Base-by-base conservation (phyloP, 53 echinoderm and acorn worm species). In the Holothuria leucospilota region DNA sequence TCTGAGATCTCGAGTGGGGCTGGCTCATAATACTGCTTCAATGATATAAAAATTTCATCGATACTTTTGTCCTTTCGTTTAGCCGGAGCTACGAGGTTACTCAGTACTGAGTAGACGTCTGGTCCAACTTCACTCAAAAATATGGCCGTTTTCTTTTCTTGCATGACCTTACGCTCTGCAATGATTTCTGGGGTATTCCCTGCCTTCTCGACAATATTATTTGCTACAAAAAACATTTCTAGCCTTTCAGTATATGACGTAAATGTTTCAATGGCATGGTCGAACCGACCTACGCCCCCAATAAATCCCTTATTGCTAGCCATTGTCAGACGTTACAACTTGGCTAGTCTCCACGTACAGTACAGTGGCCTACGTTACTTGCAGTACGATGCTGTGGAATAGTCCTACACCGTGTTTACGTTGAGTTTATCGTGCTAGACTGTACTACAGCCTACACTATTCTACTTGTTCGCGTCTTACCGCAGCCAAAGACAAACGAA, bases 201-300 rank as follows among this genome's bases (percentile, higher is more conserved):
- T 26, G 41, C 25, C 5, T 20, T 62, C 75, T 74, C 86, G 39
- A 61, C 58, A 20, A 85, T 86, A 25, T 86, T 86, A 62, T 86
- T 86, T 60, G 86, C 86, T 61, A n/a, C 24, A 62, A 60, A 86
- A 62, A 85, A 85, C n/a, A n/a, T n/a, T n/a, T n/a, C n/a, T n/a
- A n/a, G 70, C 71, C 58, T 85, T 46, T 85, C 85, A 51, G 71
- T 85, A 53, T 85, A 85, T 30, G 59, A 85, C 70, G 70, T 71
- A 65, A 85, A 85, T 20, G 71, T n/a, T n/a, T n/a, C n/a, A n/a
- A n/a, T n/a, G n/a, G n/a, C n/a, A n/a, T n/a, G n/a, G n/a, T n/a
- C n/a, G 56, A 70, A 85, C 53, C 70, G 69, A 53, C 85, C 85
- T 6, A 85, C 70, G 20, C 51, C 61, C 40, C 59, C 60, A 61